phyloP scores from a whole-genome alignment of 2,113 vertebrate species.

The Mesocricetus auratus region DNA sequence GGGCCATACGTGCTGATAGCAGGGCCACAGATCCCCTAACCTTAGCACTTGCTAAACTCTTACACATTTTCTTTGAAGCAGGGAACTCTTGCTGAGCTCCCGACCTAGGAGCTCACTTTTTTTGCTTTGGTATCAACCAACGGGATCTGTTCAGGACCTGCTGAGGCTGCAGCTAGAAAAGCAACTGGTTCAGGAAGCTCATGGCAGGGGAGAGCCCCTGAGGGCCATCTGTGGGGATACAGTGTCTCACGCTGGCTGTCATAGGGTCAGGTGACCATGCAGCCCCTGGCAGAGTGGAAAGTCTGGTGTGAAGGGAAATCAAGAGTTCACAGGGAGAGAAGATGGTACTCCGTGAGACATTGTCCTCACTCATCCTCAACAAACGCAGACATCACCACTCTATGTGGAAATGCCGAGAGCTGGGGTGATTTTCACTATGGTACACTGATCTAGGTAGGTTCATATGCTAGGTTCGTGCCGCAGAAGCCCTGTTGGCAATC shows the following conservation, averaged over 20 bases:
- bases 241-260: neutral
- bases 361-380: neutral
- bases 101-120: slow-evolving; percentile 68
- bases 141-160: slow-evolving; percentile 46
- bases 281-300: neutral
- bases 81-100: slow-evolving; percentile 30
- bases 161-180: slow-evolving; percentile 48
- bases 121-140: slow-evolving; percentile 61
- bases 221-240: neutral
- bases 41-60: neutral
- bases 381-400: neutral
- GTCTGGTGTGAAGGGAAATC: neutral
- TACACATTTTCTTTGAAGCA: slow-evolving; percentile 50
- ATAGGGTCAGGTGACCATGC: neutral
- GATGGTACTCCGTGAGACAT: neutral
- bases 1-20: neutral
- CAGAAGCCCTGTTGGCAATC: neutral
- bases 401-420: neutral
- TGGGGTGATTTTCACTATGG: neutral
- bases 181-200: neutral
- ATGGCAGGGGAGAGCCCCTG: neutral
- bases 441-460: neutral
- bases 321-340: neutral
- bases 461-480: neutral
- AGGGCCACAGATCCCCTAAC: neutral